A percentile compares a stretch with the other conserved stretches of the same genome.
Evolutionary conservation across 1,140 invertebrate species (phyloP).

Genomic region (Caenorhabditis latens): DNA sequence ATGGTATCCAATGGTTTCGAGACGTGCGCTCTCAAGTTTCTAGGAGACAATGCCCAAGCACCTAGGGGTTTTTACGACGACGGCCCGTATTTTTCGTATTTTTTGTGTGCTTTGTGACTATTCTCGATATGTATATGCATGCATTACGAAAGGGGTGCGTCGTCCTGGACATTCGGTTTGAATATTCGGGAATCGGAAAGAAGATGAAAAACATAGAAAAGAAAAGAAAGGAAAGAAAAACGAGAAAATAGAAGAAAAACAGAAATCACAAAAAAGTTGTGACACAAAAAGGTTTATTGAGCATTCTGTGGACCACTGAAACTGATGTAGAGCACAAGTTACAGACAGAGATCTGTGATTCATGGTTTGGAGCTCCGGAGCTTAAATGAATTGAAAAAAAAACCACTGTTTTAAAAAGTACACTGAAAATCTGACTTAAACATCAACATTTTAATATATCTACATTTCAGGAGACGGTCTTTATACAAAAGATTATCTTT

Average conservation of each 20-base stretch:
- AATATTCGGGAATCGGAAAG: not conserved
- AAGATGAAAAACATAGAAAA: not conserved
- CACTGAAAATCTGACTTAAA: too few relatives aligned
- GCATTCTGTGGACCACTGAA: not conserved
- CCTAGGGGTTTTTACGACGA: not conserved
- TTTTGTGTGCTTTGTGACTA: constrained; percentile 49
- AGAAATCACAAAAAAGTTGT: not conserved
- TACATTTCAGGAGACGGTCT: too few relatives aligned
- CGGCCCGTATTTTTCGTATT: not conserved
- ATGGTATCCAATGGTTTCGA: constrained; percentile 47
- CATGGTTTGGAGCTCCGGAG: too few relatives aligned
- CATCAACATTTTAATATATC: too few relatives aligned
- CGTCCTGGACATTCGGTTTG: not conserved
- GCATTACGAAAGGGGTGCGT: constrained; percentile 41
- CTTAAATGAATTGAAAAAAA: too few relatives aligned
- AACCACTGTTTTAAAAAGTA: too few relatives aligned
- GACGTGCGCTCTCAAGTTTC: constrained; percentile 21
- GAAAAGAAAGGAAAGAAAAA: not conserved
- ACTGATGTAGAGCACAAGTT: not conserved
- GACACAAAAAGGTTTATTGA: too few relatives aligned
- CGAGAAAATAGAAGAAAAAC: not conserved
- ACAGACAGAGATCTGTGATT: not conserved
- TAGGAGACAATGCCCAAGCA: constrained; percentile 50
- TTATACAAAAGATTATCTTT: not conserved
- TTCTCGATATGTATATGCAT: not conserved